Base-by-base conservation (phyloP, 2,113 vertebrate species). In the Columbina picui region DNA sequence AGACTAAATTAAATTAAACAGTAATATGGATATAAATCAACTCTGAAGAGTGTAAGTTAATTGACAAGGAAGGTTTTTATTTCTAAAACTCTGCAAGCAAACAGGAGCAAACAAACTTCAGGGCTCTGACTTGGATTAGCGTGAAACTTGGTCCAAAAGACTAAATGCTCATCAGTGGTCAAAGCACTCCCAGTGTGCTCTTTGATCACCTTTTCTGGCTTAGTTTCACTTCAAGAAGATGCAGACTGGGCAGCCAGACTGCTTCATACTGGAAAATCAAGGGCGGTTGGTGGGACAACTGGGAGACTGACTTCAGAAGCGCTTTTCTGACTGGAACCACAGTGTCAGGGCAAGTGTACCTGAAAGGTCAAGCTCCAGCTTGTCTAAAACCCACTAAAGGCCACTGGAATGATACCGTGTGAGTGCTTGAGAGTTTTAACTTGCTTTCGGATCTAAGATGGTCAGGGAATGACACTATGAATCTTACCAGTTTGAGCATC, bases 1-100 rank as follows among this genome's bases (percentile, higher is more conserved):
- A 96, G 68, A 81, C 9, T 60, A 92, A 71, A 96, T 96, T 91
- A 92, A 93, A 94, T 93, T 87, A 92, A 92, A 84, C 60, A 82
- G 22, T 69, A 94, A 86, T 89, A 83, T 43, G 64, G 90, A 93
- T 69, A 84, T 84, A 91, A 95, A 95, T 94, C 29, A 82, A 34
- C 25, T 84, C 52, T 70, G 83, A 89, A 75, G 53, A 93, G n/a
- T 16, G 3, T 23, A 92, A 85, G 41, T 85, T 90, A 70, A 85
- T 85, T 80, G 41, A 50, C 32, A 79, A 69, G 39, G 13, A 79
- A 82, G 12, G 7, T 9, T 96, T 83, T 91, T 39, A 45, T 65
- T 69, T 85, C 26, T 70, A 84, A 85, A 94, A 52, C 32, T 77
- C 45, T 73, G 56, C 27, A 81, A 70, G 56, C 30, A 75, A 84